phyloP scores from a whole-genome alignment of 2,888 invertebrate genomes.

The Belgica antarctica region DNA sequence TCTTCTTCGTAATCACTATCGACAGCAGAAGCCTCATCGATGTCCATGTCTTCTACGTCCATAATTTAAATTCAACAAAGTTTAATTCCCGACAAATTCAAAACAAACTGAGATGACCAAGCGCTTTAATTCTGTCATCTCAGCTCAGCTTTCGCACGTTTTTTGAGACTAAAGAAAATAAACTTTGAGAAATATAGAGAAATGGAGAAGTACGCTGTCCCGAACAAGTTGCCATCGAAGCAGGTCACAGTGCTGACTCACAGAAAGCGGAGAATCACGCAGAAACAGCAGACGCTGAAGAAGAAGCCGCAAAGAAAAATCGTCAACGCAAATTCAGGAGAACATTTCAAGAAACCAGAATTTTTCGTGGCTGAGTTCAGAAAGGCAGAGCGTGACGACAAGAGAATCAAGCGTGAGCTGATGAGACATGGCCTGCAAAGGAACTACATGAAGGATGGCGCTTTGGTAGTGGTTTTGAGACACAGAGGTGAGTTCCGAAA shows the following conservation, averaged over 20 bases:
- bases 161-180: background rate
- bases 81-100: too few species aligned
- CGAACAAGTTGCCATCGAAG: slow-evolving; percentile 55
- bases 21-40: background rate
- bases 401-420: slow-evolving; percentile 43
- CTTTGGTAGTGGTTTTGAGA: slow-evolving; percentile 51
- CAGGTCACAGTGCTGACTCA: slow-evolving; percentile 54
- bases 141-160: too few species aligned
- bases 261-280: slow-evolving; percentile 52
- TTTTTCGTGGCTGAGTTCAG: slow-evolving; percentile 53
- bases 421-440: slow-evolving; percentile 33
- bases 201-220: slow-evolving; percentile 50
- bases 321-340: slow-evolving; percentile 49
- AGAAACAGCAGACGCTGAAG: slow-evolving; percentile 51
- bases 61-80: too few species aligned
- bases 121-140: too few species aligned
- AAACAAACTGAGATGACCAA: too few species aligned
- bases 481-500: slow-evolving; percentile 49
- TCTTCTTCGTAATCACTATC: slow-evolving; percentile 3
- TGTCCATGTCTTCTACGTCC: slow-evolving; percentile 3
- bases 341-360: slow-evolving; percentile 52
- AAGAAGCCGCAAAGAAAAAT: slow-evolving; percentile 51
- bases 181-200: background rate
- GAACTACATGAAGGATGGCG: slow-evolving; percentile 30
- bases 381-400: slow-evolving; percentile 51